Percentiles rank a stretch among this genome's conserved stretches.
phyloP scores from a whole-genome alignment of 1,140 invertebrate species.

The Drosophila orena region DNA sequence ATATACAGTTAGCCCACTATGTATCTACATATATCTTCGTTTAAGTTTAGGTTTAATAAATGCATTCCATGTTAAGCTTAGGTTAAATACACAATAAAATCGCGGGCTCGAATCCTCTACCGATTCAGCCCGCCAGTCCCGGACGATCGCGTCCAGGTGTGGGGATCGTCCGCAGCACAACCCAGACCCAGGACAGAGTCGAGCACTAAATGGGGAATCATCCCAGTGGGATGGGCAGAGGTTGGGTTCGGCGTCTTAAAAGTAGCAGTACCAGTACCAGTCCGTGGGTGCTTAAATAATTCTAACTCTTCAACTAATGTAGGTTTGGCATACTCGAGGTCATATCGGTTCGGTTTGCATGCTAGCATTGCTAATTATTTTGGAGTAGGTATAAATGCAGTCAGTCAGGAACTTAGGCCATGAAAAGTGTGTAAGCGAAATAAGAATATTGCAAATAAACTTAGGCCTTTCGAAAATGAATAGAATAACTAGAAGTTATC shows the following conservation, averaged over 20 bases:
- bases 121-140: conserved; percentile 48
- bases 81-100: conserved; percentile 61
- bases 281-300: conserved; percentile 9
- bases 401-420: conserved; percentile 32
- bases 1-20: conserved; percentile 64
- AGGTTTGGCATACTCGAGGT: conserved; percentile 26
- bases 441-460: too few relatives aligned
- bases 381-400: conserved; percentile 3
- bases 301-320: conserved; percentile 8
- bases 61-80: conserved; percentile 66
- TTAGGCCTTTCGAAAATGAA: neutral
- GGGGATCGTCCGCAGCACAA: conserved; percentile 49
- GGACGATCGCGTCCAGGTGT: conserved; percentile 22
- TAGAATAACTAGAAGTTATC: conserved; percentile 8
- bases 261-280: conserved; percentile 13
- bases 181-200: conserved; percentile 54
- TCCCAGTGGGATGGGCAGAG: conserved; percentile 2
- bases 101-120: conserved; percentile 37
- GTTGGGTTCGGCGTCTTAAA: conserved; percentile 1
- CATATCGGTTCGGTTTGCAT: neutral
- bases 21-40: conserved; percentile 32
- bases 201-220: conserved; percentile 37
- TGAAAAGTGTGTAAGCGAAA: neutral
- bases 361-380: neutral
- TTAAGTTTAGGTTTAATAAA: conserved; percentile 48